These are phyloP conservation scores for Allophyes oxyacanthae DNA, from an alignment of 2,888 invertebrate species.

Conservation along the genomic window DNA sequence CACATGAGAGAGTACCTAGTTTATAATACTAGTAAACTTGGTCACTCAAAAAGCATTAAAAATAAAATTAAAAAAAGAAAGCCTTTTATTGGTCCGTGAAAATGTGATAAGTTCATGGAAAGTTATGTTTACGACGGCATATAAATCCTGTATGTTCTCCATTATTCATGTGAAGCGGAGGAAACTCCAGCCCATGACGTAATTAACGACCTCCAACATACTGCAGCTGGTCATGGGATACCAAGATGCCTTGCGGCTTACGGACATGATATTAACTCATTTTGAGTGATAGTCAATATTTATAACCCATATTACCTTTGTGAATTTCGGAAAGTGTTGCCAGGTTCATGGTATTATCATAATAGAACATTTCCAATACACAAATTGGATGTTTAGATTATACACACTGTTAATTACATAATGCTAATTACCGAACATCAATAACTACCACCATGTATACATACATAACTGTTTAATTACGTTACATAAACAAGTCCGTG, in stretches of 20 bases:
- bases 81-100: not conserved
- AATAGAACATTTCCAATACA: not conserved
- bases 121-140: constrained; percentile 13
- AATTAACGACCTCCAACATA: constrained; percentile 42
- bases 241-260: not conserved
- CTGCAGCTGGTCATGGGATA: constrained; percentile 9
- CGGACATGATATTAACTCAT: not conserved
- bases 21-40: no score
- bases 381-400: constrained; percentile 13
- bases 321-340: no score
- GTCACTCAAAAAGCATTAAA: not conserved
- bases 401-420: no score
- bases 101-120: no score
- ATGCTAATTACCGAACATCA: constrained; percentile 23
- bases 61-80: not conserved
- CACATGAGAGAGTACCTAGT: no score
- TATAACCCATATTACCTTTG: no score
- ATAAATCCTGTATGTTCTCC: constrained; percentile 39
- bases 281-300: no score
- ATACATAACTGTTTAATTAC: constrained; percentile 18
- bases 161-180: constrained; percentile 49
- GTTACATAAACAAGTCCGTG: constrained; percentile 31
- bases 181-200: constrained; percentile 46
- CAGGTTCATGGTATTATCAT: no score
- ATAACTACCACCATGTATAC: constrained; percentile 20